Conservation (phyloP, 2,888 invertebrate genomes). For the Aradus depressus region DNA sequence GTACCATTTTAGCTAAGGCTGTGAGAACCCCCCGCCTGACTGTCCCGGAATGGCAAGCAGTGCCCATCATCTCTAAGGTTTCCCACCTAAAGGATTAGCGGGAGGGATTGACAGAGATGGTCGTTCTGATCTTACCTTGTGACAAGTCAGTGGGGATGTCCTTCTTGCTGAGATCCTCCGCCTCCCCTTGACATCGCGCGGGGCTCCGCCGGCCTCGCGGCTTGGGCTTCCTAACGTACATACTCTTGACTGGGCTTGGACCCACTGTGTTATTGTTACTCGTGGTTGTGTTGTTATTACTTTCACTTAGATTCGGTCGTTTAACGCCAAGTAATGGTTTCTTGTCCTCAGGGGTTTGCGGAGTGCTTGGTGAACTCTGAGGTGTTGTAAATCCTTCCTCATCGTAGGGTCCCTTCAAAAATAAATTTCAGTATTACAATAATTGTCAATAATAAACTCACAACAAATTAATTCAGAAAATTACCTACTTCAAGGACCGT, state of each 20-base stretch:
- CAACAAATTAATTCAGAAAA: too few relatives aligned
- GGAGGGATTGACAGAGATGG: too few relatives aligned
- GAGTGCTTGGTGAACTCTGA: conserved; percentile 12
- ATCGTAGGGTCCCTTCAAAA: conserved; percentile 9
- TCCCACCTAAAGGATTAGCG: too few relatives aligned
- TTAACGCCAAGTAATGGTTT: conserved; percentile 21
- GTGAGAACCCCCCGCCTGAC: too few relatives aligned
- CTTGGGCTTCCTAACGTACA: conserved; percentile 24
- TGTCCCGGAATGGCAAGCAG: too few relatives aligned
- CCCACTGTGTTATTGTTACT: conserved; percentile 18
- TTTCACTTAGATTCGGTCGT: conserved; percentile 20
- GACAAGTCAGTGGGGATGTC: conserved; percentile 22
- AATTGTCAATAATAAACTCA: too few relatives aligned
- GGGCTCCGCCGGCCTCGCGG: conserved; percentile 13
- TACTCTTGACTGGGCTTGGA: conserved; percentile 24
- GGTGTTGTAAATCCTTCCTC: conserved; percentile 13
- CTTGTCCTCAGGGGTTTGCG: conserved; percentile 21
- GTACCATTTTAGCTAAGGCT: too few relatives aligned
- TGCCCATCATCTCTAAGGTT: too few relatives aligned
- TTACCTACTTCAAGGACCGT: too few relatives aligned
- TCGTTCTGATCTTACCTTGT: conserved; percentile 16
- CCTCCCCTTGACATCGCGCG: conserved; percentile 15
- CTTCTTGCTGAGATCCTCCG: conserved; percentile 12
- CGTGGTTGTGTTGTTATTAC: conserved; percentile 20
- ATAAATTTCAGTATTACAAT: too few relatives aligned